Conservation (phyloP, 1,140 invertebrate genomes). For the Neodiprion lecontei region DNA sequence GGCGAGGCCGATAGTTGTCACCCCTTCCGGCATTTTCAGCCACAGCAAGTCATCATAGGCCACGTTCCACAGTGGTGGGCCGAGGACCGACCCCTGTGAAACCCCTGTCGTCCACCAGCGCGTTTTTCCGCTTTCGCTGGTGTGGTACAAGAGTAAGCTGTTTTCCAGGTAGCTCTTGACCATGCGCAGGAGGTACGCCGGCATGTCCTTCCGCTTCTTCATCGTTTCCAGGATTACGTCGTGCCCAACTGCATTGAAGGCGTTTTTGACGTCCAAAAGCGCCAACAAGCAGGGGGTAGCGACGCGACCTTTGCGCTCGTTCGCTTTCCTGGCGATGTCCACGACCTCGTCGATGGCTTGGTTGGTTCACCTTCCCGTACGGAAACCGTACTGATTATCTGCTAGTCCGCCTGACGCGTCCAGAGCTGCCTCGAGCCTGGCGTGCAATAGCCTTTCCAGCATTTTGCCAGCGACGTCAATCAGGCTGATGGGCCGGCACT, state of each 20-base stretch:
- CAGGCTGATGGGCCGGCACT: background rate
- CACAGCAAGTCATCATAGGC: slow-evolving; percentile 37
- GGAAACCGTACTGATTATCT: too few relatives aligned
- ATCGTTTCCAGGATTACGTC: slow-evolving; percentile 28
- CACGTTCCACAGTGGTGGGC: slow-evolving; percentile 48
- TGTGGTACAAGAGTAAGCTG: slow-evolving; percentile 20
- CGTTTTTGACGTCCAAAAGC: too few relatives aligned
- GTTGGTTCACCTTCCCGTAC: too few relatives aligned
- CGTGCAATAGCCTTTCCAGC: background rate
- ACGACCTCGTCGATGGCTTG: background rate
- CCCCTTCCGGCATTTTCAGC: slow-evolving; percentile 24
- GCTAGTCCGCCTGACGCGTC: too few relatives aligned
- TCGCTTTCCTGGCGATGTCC: background rate
- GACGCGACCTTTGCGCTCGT: background rate
- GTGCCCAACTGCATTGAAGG: too few relatives aligned
- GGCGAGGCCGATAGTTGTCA: slow-evolving; percentile 32
- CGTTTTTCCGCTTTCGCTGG: background rate
- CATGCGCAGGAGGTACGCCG: slow-evolving; percentile 19
- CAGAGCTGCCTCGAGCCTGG: too few relatives aligned
- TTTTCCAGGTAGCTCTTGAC: slow-evolving; percentile 26
- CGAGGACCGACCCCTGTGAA: slow-evolving; percentile 14
- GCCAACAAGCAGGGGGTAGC: background rate
- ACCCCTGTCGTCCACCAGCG: slow-evolving; percentile 31
- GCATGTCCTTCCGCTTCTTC: background rate
- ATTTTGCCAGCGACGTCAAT: background rate